Evolutionary conservation across 2,888 invertebrate species (phyloP), one percentile per base, ranked within the genome.

Genomic region (Charanyca ferruginea): DNA sequence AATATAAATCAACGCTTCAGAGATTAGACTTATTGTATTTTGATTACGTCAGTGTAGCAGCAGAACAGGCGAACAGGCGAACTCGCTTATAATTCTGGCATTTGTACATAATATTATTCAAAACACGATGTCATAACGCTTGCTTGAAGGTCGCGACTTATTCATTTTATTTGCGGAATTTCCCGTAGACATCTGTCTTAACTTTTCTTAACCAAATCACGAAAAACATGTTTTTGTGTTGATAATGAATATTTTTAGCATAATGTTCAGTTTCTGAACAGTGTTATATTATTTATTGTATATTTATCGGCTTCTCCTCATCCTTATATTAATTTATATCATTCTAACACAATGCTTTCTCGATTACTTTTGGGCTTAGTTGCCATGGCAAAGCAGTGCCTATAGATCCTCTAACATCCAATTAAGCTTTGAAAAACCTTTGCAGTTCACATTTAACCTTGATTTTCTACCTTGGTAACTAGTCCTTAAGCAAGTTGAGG

Each of bases 221-320:
- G 9, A 3, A 13, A 2, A 3, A 13, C 16, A 18, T 9, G 18
- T 41, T 48, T 48, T 22, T 49, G 25, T 47, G 45, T 41, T 66
- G 9, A 18, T 32, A 41, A 48, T 0, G 13, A 57, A 41, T 7
- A 41, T 28, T 57, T 18, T 66, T 35, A 11, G n/a, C 32, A 35
- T 23, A 22, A 22, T 20, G 11, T 52, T 57, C 35, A 6, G 11
- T 47, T 32, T 67, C 70, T 80, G 79, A 77, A 67, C 70, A 74
- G 74, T 80, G 80, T 70, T 59, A 47, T 60, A 35, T 44, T 76
- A 63, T 71, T 41, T 60, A 65, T 67, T 53, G 49, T 62, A 51
- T 78, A 60, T 79, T 54, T 77, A 61, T 72, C 41, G 44, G 68
- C 72, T 75, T 73, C 13, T 42, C 38, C 23, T 59, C 61, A 71